Base-by-base conservation (phyloP, 2,113 vertebrate species). In the Ciconia stormi region DNA sequence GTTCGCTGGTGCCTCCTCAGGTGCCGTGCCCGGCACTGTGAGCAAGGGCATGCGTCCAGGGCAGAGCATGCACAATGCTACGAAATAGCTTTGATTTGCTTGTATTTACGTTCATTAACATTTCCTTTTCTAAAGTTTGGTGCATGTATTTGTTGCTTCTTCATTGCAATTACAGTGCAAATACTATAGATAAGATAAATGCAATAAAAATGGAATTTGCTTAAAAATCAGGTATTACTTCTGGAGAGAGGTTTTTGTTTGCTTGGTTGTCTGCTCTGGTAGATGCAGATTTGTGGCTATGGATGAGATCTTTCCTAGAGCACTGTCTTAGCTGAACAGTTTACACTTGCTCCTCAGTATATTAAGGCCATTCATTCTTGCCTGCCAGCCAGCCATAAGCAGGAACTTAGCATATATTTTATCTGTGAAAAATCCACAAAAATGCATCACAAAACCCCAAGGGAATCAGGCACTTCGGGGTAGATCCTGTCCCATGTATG, bases 21-120 rank as follows among this genome's bases (percentile, higher is more conserved):
- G 12, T 22, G 23, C 2, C 0, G 25, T 32, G 49, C 36, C 10
- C 2, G 36, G 73, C 66, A 38, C 30, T 6, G 27, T 0, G 3
- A 65, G 38, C 82, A 59, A 50, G 25, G n/a, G n/a, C n/a, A 21
- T 2, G 4, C 16, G 6, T 13, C 29, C 59, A 36, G 11, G 13
- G 29, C 40, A 30, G 47, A 47, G n/a, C 23, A n/a, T 10, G 22
- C 32, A 56, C 32, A 26, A 7, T 30, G 9, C 38, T 73, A 30
- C 42, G 47, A 65, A 88, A 67, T 38, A 50, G 26, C 11, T 67
- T 66, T 55, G 36, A 59, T 81, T 87, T 65, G 40, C 21, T 42
- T 93, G 59, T 47, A 61, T 61, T 58, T 73, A 23, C 13, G 9
- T 46, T 29, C 30, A 69, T 87, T 73, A 42, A 65, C 40, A 69